These are phyloP conservation scores for Patella pellucida DNA, from an alignment of 2,888 invertebrate species.

Conservation along the genomic window DNA sequence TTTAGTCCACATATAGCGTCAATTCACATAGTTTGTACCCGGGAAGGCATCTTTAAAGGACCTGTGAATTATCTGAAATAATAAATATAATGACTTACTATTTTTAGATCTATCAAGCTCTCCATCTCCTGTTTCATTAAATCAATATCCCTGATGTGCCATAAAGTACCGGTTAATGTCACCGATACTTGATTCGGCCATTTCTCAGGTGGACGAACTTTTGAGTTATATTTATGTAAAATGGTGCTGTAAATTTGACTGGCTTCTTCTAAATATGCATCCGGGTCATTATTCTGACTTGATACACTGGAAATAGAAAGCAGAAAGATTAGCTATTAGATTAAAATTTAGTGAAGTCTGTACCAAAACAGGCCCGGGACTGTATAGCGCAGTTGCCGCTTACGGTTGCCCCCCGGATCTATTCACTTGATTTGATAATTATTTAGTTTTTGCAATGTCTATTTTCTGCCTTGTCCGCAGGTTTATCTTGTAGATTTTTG, in stretches of 20 bases:
- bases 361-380: too few relatives aligned
- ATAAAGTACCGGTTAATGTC: constrained; percentile 21
- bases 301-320: neutral
- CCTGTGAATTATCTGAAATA: too few relatives aligned
- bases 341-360: too few relatives aligned
- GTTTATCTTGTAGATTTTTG: too few relatives aligned
- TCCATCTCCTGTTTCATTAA: constrained; percentile 20
- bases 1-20: too few relatives aligned
- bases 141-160: constrained; percentile 19
- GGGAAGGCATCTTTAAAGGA: too few relatives aligned
- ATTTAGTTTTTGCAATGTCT: too few relatives aligned
- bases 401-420: too few relatives aligned
- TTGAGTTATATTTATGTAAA: constrained; percentile 41
- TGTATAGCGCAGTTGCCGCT: too few relatives aligned
- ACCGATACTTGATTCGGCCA: constrained; percentile 30
- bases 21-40: too few relatives aligned
- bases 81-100: constrained; percentile 24
- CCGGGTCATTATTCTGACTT: constrained; percentile 15
- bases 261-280: constrained; percentile 40
- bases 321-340: neutral
- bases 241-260: constrained; percentile 41
- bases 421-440: too few relatives aligned
- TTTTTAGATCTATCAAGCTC: constrained; percentile 21
- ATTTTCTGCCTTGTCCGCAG: too few relatives aligned
- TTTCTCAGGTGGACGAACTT: constrained; percentile 36